Percentiles rank a stretch among this genome's conserved stretches.
These are phyloP conservation scores for Triplophysa rosa DNA, from an alignment of 2,113 vertebrate genomes.

Conservation along the genomic window DNA sequence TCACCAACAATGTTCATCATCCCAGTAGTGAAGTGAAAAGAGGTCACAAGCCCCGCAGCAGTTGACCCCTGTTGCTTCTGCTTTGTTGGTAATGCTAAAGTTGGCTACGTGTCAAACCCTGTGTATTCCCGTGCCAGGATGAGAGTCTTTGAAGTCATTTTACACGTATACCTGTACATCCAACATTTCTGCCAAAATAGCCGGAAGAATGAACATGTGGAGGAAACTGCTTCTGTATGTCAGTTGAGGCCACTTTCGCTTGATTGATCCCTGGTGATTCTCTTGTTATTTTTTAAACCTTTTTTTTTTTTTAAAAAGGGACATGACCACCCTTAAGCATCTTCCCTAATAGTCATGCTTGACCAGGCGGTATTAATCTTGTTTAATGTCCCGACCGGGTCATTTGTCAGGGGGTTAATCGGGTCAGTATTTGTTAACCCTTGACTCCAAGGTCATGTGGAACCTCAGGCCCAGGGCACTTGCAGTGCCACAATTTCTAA, in stretches of 20 bases:
- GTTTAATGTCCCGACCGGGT: slow-evolving; percentile 64
- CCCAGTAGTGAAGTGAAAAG: not conserved
- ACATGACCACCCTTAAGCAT: slow-evolving; percentile 18
- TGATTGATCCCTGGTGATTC: slow-evolving; percentile 23
- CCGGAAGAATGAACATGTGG: not conserved
- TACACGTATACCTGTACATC: not conserved
- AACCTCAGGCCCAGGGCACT: slow-evolving; percentile 56
- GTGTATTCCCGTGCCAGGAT: not conserved
- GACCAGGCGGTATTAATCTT: slow-evolving; percentile 67
- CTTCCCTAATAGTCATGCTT: slow-evolving; percentile 50
- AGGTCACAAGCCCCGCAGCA: slow-evolving; percentile 23
- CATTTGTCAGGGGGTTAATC: slow-evolving; percentile 70
- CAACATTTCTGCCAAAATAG: not conserved
- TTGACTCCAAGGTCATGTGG: slow-evolving; percentile 71
- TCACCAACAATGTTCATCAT: not conserved
- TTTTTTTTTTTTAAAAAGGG: slow-evolving; percentile 6
- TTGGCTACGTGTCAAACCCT: not conserved
- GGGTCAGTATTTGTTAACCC: slow-evolving; percentile 71
- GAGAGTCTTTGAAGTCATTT: not conserved
- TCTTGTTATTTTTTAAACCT: slow-evolving; percentile 33
- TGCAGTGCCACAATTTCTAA: slow-evolving; percentile 66
- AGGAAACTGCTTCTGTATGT: not conserved
- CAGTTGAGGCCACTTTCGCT: not conserved
- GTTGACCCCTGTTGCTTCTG: slow-evolving; percentile 33
- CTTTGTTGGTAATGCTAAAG: not conserved